These are phyloP conservation scores for Smutsia gigantea DNA, from an alignment of 2,797 vertebrate genomes.

Conservation along the genomic window DNA sequence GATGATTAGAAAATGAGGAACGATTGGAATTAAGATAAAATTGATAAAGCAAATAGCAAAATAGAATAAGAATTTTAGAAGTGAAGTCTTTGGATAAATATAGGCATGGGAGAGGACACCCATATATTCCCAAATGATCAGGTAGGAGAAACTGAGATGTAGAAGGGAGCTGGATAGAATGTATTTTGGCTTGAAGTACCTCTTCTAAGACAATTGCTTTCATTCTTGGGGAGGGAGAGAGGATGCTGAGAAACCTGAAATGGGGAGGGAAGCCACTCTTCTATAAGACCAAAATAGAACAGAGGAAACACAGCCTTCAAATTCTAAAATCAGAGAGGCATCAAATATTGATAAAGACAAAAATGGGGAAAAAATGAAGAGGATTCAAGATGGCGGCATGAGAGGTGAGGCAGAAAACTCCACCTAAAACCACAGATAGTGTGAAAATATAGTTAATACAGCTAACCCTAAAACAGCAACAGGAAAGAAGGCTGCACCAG, in stretches of 20 bases:
- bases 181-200: neutral
- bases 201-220: neutral
- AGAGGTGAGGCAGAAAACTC: no score
- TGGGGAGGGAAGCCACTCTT: neutral
- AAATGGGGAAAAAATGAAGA: neutral
- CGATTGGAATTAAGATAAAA: constrained; percentile 17
- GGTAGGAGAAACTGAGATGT: neutral
- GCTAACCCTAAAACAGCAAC: no score
- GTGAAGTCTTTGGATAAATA: neutral
- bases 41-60: neutral
- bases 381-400: no score
- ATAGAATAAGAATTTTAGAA: neutral
- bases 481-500: no score
- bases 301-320: neutral
- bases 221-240: neutral
- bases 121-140: neutral
- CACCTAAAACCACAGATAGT: no score
- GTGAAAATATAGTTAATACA: no score
- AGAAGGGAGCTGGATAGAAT: neutral
- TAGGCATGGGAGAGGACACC: neutral
- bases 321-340: neutral
- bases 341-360: neutral
- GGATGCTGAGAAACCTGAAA: neutral
- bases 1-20: constrained; percentile 40
- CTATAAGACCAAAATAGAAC: neutral